Conservation (phyloP, 1,140 invertebrate species). For the Drosophila rufa region DNA sequence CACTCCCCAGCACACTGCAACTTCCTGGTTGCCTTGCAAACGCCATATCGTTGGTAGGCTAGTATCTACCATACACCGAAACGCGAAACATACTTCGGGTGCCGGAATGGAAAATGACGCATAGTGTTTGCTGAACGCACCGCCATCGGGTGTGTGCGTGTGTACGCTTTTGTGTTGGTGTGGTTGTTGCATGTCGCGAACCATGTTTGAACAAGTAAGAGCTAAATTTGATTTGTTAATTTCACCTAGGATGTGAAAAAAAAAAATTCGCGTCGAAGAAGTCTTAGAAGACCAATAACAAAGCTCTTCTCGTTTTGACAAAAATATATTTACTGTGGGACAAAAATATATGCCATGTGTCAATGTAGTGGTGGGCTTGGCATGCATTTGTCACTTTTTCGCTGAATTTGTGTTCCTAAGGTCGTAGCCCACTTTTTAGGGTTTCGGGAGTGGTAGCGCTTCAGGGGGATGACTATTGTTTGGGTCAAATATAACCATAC, state of each 20-base stretch:
- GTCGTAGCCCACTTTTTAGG: constrained; percentile 34
- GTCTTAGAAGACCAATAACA: background rate
- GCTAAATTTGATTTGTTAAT: constrained; percentile 64
- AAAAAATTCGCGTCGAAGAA: constrained; percentile 2
- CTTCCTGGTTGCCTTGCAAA: constrained; percentile 27
- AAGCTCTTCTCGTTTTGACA: constrained; percentile 33
- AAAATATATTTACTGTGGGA: constrained; percentile 65
- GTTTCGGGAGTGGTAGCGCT: background rate
- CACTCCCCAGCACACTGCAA: constrained; percentile 12
- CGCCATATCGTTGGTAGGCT: constrained; percentile 1
- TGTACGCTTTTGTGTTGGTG: constrained; percentile 21
- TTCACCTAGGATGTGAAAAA: constrained; percentile 25
- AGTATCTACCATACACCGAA: constrained; percentile 73
- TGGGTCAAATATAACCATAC: constrained; percentile 2
- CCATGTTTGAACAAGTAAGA: constrained; percentile 73
- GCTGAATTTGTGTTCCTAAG: constrained; percentile 45
- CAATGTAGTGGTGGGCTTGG: background rate
- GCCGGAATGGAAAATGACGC: constrained; percentile 56
- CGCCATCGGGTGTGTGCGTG: constrained; percentile 13
- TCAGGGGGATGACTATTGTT: background rate
- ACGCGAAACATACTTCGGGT: constrained; percentile 52
- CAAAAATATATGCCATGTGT: background rate
- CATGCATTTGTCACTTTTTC: constrained; percentile 42
- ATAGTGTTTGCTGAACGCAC: constrained; percentile 40
- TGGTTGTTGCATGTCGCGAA: constrained; percentile 60